These are phyloP conservation scores for Paraplagusia blochii DNA, from an alignment of 2,113 vertebrate genomes.

Conservation along the genomic window DNA sequence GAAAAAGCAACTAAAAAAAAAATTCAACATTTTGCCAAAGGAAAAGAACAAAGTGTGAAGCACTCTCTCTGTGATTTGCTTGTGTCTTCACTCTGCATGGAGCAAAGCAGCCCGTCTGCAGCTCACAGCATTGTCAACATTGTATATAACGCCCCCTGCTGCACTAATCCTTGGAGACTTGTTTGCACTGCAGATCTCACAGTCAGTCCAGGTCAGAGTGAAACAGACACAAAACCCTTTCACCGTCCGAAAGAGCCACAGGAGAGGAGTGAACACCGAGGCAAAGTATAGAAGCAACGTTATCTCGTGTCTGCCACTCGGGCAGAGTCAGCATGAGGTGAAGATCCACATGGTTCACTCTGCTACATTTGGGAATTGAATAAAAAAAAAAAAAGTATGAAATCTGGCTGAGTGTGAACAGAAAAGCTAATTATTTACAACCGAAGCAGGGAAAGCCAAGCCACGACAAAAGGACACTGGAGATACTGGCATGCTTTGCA, in stretches of 20 bases:
- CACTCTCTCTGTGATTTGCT: conserved; percentile 63
- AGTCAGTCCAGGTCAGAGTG: conserved; percentile 71
- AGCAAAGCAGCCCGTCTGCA: conserved; percentile 52
- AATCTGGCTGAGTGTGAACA: conserved; percentile 47
- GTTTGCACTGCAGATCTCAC: conserved; percentile 60
- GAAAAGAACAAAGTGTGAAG: conserved; percentile 54
- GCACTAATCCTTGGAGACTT: conserved; percentile 36
- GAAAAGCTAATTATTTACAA: conserved; percentile 41
- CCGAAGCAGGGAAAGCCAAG: conserved; percentile 60
- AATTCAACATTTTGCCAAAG: conserved; percentile 60
- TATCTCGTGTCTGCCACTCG: conserved; percentile 56
- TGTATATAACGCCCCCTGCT: conserved; percentile 41
- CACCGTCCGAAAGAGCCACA: conserved; percentile 73
- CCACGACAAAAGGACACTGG: conserved; percentile 44
- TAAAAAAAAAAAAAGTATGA: conserved; percentile 31
- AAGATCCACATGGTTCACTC: conserved; percentile 43
- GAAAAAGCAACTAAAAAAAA: conserved; percentile 58
- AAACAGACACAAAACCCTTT: conserved; percentile 80
- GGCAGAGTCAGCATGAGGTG: conserved; percentile 56
- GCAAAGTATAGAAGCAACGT: conserved; percentile 63
- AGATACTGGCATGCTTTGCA: conserved; percentile 57
- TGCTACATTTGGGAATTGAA: conserved; percentile 37
- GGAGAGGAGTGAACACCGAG: conserved; percentile 64
- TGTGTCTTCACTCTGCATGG: conserved; percentile 77
- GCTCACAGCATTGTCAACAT: conserved; percentile 30